Base-by-base conservation (phyloP, 2,888 invertebrate genomes). In the Hoplodrina blanda region DNA sequence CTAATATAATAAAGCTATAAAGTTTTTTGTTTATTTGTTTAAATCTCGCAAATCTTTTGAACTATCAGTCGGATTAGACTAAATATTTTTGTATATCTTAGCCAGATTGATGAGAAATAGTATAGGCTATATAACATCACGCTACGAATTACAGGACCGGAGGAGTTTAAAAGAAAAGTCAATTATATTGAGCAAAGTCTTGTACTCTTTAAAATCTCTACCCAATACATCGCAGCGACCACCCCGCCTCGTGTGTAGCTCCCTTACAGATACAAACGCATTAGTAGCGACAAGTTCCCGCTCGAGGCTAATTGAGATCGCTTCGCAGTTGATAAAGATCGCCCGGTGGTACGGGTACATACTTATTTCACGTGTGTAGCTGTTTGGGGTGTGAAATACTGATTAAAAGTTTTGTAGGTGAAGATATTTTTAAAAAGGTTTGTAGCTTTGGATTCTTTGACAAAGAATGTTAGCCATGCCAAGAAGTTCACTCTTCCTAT, bases 291-390 rank as follows among this genome's bases (percentile, higher is more conserved):
- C 84, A 83, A 77, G 81, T 85, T 78, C 69, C 67, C 74, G 78
- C 75, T 75, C 60, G 61, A 37, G 72, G 84, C 83, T 85, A 85
- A 85, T 85, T 85, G 82, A 85, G 85, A 85, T 80, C 81, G 74
- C 74, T 76, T 69, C 66, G 46, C 61, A 60, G 33, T 77, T 76
- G 84, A 85, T 85, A 85, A 85, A 79, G 79, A 81, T 83, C 71
- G 69, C 59, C 74, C 67, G 62, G 62, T 75, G 59, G 46, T 49
- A 66, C 61, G 63, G 30, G 52, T 79, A 76, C 54, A 64, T 64
- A 59, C 75, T 67, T 78, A 78, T 64, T 71, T 55, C 33, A 59
- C 55, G 60, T 67, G 52, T 66, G 33, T 52, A 54, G 49, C 62
- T 61, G 33, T 52, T 61, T 33, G 44, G 33, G 46, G 60, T 1